phyloP scores from a whole-genome alignment of 2,888 invertebrate genomes.

The Drosophila kuntzei region DNA sequence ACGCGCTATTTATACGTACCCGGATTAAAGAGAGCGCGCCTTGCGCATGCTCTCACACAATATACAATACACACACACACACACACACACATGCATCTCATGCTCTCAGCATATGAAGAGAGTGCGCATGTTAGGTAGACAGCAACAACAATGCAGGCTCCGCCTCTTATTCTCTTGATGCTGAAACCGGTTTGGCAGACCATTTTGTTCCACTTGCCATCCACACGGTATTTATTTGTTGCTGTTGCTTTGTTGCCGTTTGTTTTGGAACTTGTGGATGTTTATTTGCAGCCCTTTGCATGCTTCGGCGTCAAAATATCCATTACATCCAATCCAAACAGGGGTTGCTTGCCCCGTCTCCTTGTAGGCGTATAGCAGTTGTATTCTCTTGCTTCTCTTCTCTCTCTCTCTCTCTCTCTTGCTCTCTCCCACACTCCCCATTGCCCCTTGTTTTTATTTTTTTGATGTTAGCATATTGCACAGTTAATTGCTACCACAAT shows the following conservation, averaged over 20 bases:
- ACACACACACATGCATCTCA: slow-evolving; percentile 14
- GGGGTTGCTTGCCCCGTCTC: slow-evolving; percentile 61
- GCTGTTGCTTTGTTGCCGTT: slow-evolving; percentile 31
- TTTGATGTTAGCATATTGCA: slow-evolving; percentile 52
- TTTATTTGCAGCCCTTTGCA: slow-evolving; percentile 83
- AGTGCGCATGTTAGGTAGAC: slow-evolving; percentile 29
- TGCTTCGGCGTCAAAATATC: slow-evolving; percentile 84
- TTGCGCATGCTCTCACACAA: slow-evolving; percentile 31
- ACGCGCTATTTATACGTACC: slow-evolving; percentile 78
- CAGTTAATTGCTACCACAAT: slow-evolving; percentile 58
- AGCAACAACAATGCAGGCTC: slow-evolving; percentile 51
- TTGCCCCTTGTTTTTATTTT: slow-evolving; percentile 50
- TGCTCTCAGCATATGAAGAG: slow-evolving; percentile 9
- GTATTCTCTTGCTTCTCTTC: slow-evolving; percentile 18
- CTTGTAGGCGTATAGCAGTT: slow-evolving; percentile 58
- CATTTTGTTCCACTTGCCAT: slow-evolving; percentile 75
- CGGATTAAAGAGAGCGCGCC: slow-evolving; percentile 10
- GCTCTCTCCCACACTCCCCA: not conserved
- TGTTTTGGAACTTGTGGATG: slow-evolving; percentile 80
- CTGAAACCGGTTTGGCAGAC: slow-evolving; percentile 59
- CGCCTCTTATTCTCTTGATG: slow-evolving; percentile 64
- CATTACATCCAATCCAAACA: slow-evolving; percentile 84
- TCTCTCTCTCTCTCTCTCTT: slow-evolving; percentile 3
- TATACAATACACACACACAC: slow-evolving; percentile 14
- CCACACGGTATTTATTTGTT: slow-evolving; percentile 54